Evolutionary conservation across 1,140 invertebrate species (phyloP), one percentile per base, ranked within the genome.

Genomic region (Pogonomyrmex barbatus): DNA sequence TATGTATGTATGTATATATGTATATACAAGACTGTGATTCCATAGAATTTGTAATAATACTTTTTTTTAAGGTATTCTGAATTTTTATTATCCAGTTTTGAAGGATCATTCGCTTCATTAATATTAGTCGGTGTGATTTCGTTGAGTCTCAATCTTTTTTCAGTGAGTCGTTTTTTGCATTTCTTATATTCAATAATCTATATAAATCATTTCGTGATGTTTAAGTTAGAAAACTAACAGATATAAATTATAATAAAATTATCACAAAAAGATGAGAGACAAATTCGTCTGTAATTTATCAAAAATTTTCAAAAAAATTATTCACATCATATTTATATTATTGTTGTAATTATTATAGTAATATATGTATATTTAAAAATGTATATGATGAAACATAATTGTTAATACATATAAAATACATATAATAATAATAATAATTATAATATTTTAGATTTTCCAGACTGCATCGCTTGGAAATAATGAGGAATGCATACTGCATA

Each of bases 1-100:
- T 24, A 24, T 24, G 0, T 24, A 24, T 24, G 24, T 24, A 24
- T 24, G 24, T 24, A 24, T 24, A 0, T 81, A 56, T 70, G 4
- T 17, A 39, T 62, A 36, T 47, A 1, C 33, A 10, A 52, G 14
- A 67, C 2, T 24, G 24, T 3, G 24, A 24, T 36, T 50, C 12
- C 30, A 52, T 54, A 81, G 2, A 42, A 42, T 6, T 24, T n/a
- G 2, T 10, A 17, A n/a, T 54, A 56, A 71, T 10, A n/a, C 58
- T 82, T 70, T 33, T 70, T 75, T 76, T 2, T 58, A 81, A 81
- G 78, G 63, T 81, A 24, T 10, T 47, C 9, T 10, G 14, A 78
- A 33, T 50, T 50, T 39, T 12, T 78, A 8, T 45, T 68, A 70
- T 42, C 63, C 4, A 70, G 24, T 6, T 81, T 81, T 81, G 50